Evolutionary conservation across 2,888 invertebrate genomes (phyloP).

Genomic region (Morpho deidamia): DNA sequence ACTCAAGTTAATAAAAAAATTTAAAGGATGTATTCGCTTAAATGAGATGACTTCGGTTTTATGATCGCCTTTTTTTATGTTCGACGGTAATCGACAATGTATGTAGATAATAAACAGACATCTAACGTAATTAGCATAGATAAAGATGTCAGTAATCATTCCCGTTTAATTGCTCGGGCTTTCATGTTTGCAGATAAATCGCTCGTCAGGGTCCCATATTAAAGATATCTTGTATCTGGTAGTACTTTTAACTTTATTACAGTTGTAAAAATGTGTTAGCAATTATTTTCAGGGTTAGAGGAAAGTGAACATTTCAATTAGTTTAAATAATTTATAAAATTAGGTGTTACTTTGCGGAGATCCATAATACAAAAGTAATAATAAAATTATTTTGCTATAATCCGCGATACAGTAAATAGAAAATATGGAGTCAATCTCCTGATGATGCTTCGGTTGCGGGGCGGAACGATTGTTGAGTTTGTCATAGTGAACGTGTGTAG

Average conservation of each 20-base stretch:
- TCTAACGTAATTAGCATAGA: conserved; percentile 30
- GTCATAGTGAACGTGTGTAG: too few species aligned
- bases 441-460: too few species aligned
- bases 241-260: conserved; percentile 10
- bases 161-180: conserved; percentile 29
- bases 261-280: neutral
- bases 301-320: neutral
- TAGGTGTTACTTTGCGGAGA: too few species aligned
- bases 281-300: neutral
- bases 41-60: conserved; percentile 25
- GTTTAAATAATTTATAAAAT: too few species aligned
- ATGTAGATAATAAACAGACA: conserved; percentile 28
- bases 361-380: too few species aligned
- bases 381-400: too few species aligned
- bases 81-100: conserved; percentile 28
- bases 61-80: conserved; percentile 22
- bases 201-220: conserved; percentile 27
- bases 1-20: conserved; percentile 8
- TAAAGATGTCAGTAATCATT: conserved; percentile 27
- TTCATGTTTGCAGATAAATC: conserved; percentile 33
- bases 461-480: too few species aligned
- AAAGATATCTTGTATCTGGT: conserved; percentile 8
- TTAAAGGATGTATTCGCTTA: conserved; percentile 28
- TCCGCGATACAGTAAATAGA: too few species aligned
- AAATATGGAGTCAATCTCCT: too few species aligned